phyloP scores from a whole-genome alignment of 2,888 invertebrate species.

The Eristalinus sepulchralis region DNA sequence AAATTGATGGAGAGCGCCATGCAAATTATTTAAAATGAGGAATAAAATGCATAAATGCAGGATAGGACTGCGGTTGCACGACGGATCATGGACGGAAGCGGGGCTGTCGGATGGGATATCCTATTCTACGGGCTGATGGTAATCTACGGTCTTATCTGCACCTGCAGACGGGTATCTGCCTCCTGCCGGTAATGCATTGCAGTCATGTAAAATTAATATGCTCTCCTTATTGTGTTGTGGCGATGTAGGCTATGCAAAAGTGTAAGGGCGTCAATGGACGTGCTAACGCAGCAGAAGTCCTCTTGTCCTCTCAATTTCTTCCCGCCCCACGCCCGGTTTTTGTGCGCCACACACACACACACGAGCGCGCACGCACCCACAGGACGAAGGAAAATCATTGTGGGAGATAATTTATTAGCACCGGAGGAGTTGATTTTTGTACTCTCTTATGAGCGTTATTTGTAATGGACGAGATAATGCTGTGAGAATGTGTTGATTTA shows the following conservation, averaged over 20 bases:
- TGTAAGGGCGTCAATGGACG: background rate
- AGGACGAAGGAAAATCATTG: conserved; percentile 10
- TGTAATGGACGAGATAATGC: conserved; percentile 61
- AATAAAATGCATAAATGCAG: conserved; percentile 60
- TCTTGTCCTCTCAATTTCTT: conserved; percentile 30
- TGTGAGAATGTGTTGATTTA: conserved; percentile 63
- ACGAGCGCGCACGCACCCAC: background rate
- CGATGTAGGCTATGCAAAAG: background rate
- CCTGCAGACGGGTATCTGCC: conserved; percentile 36
- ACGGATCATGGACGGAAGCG: conserved; percentile 1
- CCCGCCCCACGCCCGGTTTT: background rate
- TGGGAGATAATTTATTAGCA: conserved; percentile 56
- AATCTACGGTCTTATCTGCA: conserved; percentile 22
- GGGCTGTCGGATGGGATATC: conserved; percentile 29
- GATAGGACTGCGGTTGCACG: background rate
- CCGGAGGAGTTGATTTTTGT: conserved; percentile 64
- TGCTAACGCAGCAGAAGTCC: conserved; percentile 39
- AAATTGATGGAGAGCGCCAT: conserved; percentile 59
- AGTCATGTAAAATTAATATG: conserved; percentile 57
- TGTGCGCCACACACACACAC: background rate
- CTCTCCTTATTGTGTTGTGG: conserved; percentile 14
- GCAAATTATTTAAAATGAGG: conserved; percentile 63
- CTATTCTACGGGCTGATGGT: conserved; percentile 23
- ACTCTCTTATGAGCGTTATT: conserved; percentile 37
- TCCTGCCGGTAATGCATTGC: conserved; percentile 41